These are phyloP conservation scores for Sesia bembeciformis DNA, from an alignment of 2,888 invertebrate genomes.

Conservation along the genomic window DNA sequence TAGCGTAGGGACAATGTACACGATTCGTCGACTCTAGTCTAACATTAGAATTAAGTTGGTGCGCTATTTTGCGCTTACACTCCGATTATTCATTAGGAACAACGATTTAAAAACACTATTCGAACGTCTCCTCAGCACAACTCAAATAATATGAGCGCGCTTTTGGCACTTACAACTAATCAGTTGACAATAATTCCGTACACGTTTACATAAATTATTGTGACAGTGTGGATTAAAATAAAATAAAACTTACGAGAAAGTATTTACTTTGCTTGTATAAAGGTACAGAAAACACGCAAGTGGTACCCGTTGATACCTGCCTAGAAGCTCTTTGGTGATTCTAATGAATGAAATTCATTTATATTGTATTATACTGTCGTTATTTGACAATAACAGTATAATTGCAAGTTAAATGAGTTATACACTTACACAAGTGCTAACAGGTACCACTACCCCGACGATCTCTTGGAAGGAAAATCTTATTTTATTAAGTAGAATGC, in stretches of 20 bases:
- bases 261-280: not conserved
- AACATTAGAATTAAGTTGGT: slow-evolving; percentile 57
- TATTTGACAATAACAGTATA: not conserved
- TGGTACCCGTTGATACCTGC: not conserved
- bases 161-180: slow-evolving; percentile 67
- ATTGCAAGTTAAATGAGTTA: not conserved
- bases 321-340: slow-evolving; percentile 3
- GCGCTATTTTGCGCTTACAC: slow-evolving; percentile 50
- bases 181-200: slow-evolving; percentile 14
- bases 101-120: slow-evolving; percentile 67
- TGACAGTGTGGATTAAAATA: not conserved
- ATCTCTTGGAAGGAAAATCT: not conserved
- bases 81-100: slow-evolving; percentile 68
- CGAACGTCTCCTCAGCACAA: slow-evolving; percentile 54
- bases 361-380: not conserved
- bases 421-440: not conserved
- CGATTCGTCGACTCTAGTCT: slow-evolving; percentile 62
- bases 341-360: not conserved
- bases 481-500: not conserved
- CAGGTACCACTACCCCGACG: not conserved
- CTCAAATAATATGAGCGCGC: slow-evolving; percentile 52
- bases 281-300: not conserved
- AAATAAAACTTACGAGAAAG: not conserved
- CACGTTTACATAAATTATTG: not conserved
- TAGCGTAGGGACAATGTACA: slow-evolving; percentile 74